phyloP scores from a whole-genome alignment of 2,113 vertebrate genomes.

The Xerus inauris region DNA sequence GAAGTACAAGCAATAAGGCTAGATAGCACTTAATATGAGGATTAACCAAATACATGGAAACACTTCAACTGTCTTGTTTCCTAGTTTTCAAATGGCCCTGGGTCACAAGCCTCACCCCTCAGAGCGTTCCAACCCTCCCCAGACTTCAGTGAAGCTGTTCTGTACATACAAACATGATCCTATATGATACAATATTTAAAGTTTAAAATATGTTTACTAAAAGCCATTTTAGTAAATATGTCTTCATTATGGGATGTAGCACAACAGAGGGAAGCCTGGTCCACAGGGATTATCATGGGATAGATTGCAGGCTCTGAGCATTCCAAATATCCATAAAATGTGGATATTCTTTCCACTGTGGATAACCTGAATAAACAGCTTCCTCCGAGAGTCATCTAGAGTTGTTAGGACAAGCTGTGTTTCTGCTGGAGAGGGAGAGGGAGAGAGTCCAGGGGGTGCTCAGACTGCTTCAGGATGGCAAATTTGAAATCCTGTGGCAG shows the following conservation, averaged over 20 bases:
- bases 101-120: not conserved
- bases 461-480: not conserved
- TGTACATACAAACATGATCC: conserved; percentile 5
- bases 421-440: not conserved
- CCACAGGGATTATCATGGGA: not conserved
- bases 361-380: not conserved
- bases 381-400: not conserved
- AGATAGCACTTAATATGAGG: conserved; percentile 66
- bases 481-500: not conserved
- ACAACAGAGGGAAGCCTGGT: not conserved
- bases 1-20: conserved; percentile 79
- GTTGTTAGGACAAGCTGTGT: not conserved
- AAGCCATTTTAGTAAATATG: not conserved
- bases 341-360: not conserved
- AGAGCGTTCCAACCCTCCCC: not conserved
- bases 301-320: not conserved
- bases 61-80: conserved; percentile 58
- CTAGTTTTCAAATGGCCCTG: conserved; percentile 34
- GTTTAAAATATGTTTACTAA: conserved; percentile 30
- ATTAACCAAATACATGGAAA: conserved; percentile 73
- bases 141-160: conserved; percentile 12
- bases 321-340: not conserved
- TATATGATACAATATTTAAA: conserved; percentile 14
- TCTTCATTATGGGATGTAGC: not conserved
- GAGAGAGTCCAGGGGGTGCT: not conserved